A percentile compares a stretch with the other conserved stretches of the same genome.
Conservation (phyloP, 1,140 invertebrate species). For the Panonychus citri region DNA sequence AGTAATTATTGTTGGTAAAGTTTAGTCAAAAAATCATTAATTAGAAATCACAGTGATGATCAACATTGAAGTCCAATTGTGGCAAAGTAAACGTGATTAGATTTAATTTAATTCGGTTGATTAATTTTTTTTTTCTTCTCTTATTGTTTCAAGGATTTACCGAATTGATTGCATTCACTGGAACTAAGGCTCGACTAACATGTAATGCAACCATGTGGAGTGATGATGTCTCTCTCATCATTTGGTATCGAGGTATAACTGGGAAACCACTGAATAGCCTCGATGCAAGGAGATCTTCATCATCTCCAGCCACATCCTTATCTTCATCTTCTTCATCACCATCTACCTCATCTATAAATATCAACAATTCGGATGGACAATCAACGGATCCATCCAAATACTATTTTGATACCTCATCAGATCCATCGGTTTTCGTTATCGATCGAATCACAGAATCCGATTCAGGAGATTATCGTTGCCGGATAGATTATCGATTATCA, state of each 20-base stretch:
- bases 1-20: too few species aligned
- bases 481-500: constrained; percentile 68
- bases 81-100: too few species aligned
- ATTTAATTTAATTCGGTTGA: too few species aligned
- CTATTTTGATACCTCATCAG: constrained; percentile 8
- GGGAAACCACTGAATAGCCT: constrained; percentile 22
- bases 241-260: constrained; percentile 49
- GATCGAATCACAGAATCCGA: constrained; percentile 50
- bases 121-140: too few species aligned
- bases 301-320: neutral
- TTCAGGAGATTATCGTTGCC: constrained; percentile 45
- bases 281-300: constrained; percentile 7
- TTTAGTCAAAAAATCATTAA: too few species aligned
- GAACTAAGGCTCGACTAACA: constrained; percentile 44
- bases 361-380: neutral
- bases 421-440: constrained; percentile 40
- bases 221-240: constrained; percentile 47
- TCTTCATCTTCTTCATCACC: neutral
- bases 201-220: constrained; percentile 46
- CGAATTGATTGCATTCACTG: constrained; percentile 33
- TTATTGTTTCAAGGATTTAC: too few species aligned
- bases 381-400: constrained; percentile 1
- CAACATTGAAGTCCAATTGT: too few species aligned
- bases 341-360: neutral
- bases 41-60: too few species aligned